phyloP scores from a whole-genome alignment of 1,140 invertebrate genomes.

The Pseudobourletiella spinata region DNA sequence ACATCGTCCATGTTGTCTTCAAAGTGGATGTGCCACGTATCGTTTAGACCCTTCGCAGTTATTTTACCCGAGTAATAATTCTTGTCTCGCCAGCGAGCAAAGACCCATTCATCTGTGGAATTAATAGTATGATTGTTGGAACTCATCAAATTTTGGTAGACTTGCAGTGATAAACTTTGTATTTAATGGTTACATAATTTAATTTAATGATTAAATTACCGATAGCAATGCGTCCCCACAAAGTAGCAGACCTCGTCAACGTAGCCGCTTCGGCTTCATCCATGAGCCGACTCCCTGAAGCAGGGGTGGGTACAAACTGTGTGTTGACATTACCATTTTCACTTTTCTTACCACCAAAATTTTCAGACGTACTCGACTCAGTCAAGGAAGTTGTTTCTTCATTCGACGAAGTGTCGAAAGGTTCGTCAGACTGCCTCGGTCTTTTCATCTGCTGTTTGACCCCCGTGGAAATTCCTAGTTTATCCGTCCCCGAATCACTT shows the following conservation, averaged over 20 bases:
- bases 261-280: not conserved
- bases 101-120: slow-evolving; percentile 17
- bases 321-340: not conserved
- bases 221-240: slow-evolving; percentile 14
- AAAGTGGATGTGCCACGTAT: slow-evolving; percentile 24
- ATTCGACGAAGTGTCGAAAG: not conserved
- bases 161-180: too few relatives aligned
- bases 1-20: slow-evolving; percentile 25
- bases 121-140: too few relatives aligned
- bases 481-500: not conserved
- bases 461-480: not conserved
- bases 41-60: slow-evolving; percentile 19
- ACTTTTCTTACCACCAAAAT: not conserved
- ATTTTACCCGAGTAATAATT: slow-evolving; percentile 32
- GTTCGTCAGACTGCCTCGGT: not conserved
- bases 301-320: not conserved
- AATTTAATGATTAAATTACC: slow-evolving; percentile 1
- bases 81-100: slow-evolving; percentile 34
- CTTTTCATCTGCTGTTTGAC: not conserved
- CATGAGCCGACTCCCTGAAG: not conserved
- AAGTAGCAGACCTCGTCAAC: not conserved
- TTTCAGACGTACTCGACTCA: not conserved
- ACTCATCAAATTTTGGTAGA: not conserved
- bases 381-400: not conserved
- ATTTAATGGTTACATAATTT: not conserved